Evolutionary conservation across 2,888 invertebrate genomes (phyloP).

Genomic region (Tryphoninae sp.): DNA sequence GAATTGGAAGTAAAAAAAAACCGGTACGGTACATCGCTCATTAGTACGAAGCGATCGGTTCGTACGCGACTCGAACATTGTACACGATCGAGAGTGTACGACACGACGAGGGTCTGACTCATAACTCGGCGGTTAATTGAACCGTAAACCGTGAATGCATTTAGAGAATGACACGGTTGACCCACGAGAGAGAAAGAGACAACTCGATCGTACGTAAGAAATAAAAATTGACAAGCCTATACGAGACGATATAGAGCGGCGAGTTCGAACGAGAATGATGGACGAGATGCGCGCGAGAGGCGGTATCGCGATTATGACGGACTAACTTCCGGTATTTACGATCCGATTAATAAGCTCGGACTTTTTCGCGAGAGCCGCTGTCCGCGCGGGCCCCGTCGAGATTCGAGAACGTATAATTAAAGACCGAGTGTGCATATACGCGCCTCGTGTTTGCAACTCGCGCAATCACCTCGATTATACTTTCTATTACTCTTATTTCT

Average conservation of each 20-base stretch:
- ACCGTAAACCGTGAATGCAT: constrained; percentile 65
- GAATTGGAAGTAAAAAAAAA: not conserved
- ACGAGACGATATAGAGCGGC: not conserved
- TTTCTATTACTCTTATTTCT: not conserved
- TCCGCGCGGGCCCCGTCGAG: not conserved
- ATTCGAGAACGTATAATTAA: constrained; percentile 10
- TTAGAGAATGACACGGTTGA: constrained; percentile 62
- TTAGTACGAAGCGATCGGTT: not conserved
- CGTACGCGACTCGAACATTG: not conserved
- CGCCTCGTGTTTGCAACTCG: constrained; percentile 51
- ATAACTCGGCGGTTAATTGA: constrained; percentile 66
- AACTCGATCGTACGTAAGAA: not conserved
- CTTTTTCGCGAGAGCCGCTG: constrained; percentile 45
- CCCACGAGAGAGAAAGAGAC: constrained; percentile 34
- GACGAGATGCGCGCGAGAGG: constrained; percentile 3
- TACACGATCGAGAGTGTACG: not conserved
- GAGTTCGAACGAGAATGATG: constrained; percentile 4
- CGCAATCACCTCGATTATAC: constrained; percentile 36
- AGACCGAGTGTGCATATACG: constrained; percentile 20
- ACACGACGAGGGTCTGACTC: constrained; percentile 54
- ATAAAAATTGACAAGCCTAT: constrained; percentile 6
- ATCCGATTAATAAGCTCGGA: constrained; percentile 59
- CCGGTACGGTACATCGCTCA: constrained; percentile 16
- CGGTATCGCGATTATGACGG: constrained; percentile 49
- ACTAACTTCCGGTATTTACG: constrained; percentile 70